Base-by-base conservation (phyloP, 2,797 vertebrate genomes). In the Lophius americanus region DNA sequence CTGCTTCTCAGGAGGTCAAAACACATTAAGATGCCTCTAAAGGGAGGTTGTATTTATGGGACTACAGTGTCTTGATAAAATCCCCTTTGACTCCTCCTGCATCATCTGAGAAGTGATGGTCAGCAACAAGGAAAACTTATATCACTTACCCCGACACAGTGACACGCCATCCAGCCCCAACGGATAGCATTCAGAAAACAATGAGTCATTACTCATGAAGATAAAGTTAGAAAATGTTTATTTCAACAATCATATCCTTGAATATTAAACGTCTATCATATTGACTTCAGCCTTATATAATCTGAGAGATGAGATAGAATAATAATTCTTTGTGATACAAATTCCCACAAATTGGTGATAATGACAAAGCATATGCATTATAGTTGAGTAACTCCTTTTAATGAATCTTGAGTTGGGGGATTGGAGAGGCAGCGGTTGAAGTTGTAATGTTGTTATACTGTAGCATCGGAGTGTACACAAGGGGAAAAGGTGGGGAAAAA, bases 131-230 rank as follows among this genome's bases (percentile, higher is more conserved):
- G 55, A 51, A 38, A 12, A 35, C 49, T 73, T 57, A 33, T 75
- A 60, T 79, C 78, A 60, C 59, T 76, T 53, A 47, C 68, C 79
- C 55, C 59, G 38, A 64, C 68, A 54, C 70, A 60, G 54, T 11
- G 60, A 71, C 78, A 71, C 50, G 0, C 79, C 75, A 82, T 50
- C 42, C 35, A 53, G 69, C 57, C 65, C 68, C 47, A 1, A 23
- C 32, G 57, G 51, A 65, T 47, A 44, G 47, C 58, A 43, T n/a
- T 14, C 69, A 63, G 48, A 76, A 71, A 76, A 76, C 73, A 69
- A 48, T 86, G 79, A 88, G 57, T 86, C 78, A 85, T 52, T 51
- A 54, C 67, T 71, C 61, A 58, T 70, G 54, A 65, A 63, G 50
- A 44, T 64, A 78, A 64, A 14, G 42, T 75, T 50, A 44, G 53